A percentile compares a stretch with the other conserved stretches of the same genome.
phyloP scores from a whole-genome alignment of 2,797 vertebrate species.

The Eulemur rubriventer region DNA sequence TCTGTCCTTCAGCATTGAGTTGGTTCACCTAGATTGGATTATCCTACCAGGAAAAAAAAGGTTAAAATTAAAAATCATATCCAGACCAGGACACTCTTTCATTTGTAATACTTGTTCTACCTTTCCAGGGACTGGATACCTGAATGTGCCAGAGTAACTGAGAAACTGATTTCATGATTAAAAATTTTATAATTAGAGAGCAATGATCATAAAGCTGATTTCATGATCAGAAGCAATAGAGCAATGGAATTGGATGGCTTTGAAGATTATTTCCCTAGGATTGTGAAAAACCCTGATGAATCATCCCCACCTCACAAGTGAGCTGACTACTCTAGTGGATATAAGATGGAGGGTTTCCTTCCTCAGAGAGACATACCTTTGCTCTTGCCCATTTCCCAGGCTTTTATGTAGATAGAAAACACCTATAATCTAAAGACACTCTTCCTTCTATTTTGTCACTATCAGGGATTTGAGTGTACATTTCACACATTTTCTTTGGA shows the following conservation, averaged over 20 bases:
- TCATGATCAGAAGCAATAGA: neutral
- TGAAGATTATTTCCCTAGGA: neutral
- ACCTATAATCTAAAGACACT: neutral
- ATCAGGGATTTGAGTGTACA: neutral
- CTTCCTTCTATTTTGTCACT: neutral
- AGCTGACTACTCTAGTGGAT: neutral
- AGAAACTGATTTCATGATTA: neutral
- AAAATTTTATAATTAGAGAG: neutral
- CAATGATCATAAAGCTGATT: neutral
- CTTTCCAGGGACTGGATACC: neutral
- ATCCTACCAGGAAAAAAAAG: neutral
- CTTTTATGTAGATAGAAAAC: neutral
- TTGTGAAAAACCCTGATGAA: neutral
- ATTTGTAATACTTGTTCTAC: neutral
- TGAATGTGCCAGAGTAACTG: neutral
- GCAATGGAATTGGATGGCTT: neutral
- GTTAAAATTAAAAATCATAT: neutral
- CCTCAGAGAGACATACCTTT: neutral
- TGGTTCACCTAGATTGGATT: neutral
- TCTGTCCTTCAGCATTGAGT: neutral
- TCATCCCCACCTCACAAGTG: neutral
- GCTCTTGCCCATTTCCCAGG: neutral
- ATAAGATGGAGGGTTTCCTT: neutral
- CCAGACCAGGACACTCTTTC: neutral
- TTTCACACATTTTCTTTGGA: neutral